Evolutionary conservation across 1,140 invertebrate species (phyloP).

Genomic region (Cheumatopsyche charites): DNA sequence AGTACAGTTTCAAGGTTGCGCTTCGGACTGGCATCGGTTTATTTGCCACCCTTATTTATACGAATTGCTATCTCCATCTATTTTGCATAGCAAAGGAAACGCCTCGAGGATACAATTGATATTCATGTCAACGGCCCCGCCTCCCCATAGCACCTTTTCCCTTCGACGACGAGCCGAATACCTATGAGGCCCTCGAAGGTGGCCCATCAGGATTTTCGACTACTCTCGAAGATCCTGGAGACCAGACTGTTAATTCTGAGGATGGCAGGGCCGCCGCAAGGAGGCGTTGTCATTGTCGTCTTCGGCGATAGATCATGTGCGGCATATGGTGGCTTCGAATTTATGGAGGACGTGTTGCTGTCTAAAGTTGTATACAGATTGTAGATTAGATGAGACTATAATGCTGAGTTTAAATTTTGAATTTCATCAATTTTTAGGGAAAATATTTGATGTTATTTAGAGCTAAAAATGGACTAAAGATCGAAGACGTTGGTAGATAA

Average conservation of each 20-base stretch:
- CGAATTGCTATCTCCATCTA: constrained; percentile 25
- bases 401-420: no score
- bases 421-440: no score
- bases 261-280: constrained; percentile 17
- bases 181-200: neutral
- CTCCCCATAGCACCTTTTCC: constrained; percentile 6
- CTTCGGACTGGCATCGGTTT: constrained; percentile 14
- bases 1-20: neutral
- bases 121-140: constrained; percentile 6
- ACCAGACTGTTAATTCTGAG: neutral
- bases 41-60: constrained; percentile 22
- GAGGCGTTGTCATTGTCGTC: neutral
- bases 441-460: no score
- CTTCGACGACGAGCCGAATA: constrained; percentile 1
- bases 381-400: no score
- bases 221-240: neutral
- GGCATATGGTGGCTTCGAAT: neutral
- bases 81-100: constrained; percentile 22
- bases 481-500: no score
- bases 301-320: neutral
- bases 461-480: no score
- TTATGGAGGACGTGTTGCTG: neutral
- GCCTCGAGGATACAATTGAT: constrained; percentile 27
- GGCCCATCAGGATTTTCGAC: neutral
- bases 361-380: no score